phyloP scores from a whole-genome alignment of 2,113 vertebrate species.

The Dromas ardeola region DNA sequence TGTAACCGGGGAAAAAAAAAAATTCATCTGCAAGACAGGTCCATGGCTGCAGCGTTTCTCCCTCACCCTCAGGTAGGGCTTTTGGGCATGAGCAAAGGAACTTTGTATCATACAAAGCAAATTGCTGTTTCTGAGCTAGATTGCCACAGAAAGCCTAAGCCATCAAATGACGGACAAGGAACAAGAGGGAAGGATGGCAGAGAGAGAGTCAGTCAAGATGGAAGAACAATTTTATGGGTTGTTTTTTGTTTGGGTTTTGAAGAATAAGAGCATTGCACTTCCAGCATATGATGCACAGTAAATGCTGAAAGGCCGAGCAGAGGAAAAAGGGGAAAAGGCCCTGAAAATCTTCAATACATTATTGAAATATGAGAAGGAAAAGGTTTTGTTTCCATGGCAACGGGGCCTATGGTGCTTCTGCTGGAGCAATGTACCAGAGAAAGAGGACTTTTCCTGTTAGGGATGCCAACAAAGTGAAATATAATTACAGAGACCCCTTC shows the following conservation, averaged over 20 bases:
- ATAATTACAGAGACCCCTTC: slow-evolving; percentile 52
- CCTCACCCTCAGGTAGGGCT: neutral
- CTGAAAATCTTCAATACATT: slow-evolving; percentile 57
- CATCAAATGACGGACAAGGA: slow-evolving; percentile 41
- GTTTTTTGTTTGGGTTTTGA: neutral
- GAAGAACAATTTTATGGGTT: neutral
- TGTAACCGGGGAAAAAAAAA: neutral
- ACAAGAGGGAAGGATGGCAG: slow-evolving; percentile 10
- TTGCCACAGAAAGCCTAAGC: slow-evolving; percentile 31
- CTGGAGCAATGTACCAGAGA: slow-evolving; percentile 62
- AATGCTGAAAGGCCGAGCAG: slow-evolving; percentile 51
- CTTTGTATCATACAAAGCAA: slow-evolving; percentile 13
- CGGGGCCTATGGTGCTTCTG: slow-evolving; percentile 50
- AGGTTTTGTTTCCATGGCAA: slow-evolving; percentile 76
- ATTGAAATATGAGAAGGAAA: slow-evolving; percentile 57
- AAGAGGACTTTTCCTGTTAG: slow-evolving; percentile 64
- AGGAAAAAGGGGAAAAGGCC: slow-evolving; percentile 25
- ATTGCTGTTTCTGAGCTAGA: slow-evolving; percentile 29
- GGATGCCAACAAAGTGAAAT: slow-evolving; percentile 57
- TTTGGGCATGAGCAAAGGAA: neutral
- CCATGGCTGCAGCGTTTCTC: neutral
- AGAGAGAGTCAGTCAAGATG: neutral
- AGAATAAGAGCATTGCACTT: slow-evolving; percentile 1
- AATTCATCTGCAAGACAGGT: neutral
- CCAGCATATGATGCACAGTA: neutral